Evolutionary conservation across 2,113 vertebrate genomes (phyloP), one percentile per base, ranked within the genome.

Genomic region (Aix galericulata): DNA sequence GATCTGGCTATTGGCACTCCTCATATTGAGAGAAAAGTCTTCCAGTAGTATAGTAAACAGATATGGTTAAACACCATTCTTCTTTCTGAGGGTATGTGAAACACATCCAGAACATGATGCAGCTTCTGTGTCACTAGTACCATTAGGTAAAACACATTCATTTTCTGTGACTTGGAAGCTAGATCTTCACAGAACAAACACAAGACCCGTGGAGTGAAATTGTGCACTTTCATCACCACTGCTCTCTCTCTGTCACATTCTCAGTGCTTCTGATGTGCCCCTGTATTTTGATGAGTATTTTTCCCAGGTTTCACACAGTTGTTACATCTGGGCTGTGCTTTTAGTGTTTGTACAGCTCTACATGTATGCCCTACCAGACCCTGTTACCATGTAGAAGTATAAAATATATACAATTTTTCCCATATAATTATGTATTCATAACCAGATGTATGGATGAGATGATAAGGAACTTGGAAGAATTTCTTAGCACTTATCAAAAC

Each of bases 121-220:
- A 42, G 25, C 14, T 73, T 20, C 42, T 64, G 50, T 77, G 44
- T 44, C 15, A 34, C 44, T 62, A 40, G 42, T 67, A 50, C 12
- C 10, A n/a, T 66, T 56, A 17, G 5, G 8, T 22, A 62, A 11
- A 89, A 53, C 3, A 26, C 3, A 8, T 1, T 44, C 2, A 59
- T 3, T 60, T 79, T 82, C 17, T 55, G 36, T 76, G 31, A 2
- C 13, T 59, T 73, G 59, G 23, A 68, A 40, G 27, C 17, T 64
- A 44, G 5, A 7, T 80, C 64, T 73, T 60, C 44, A 18, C 8
- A 31, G 29, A 52, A 18, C 3, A 86, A 66, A 32, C 10, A 69
- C 23, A 52, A 1, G 0, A 38, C 52, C 9, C 25, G 9, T 18
- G 5, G 4, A 17, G 5, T 27, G 29, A 59, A 27, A 3, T 1